Percentiles rank a stretch among this genome's conserved stretches.
phyloP scores from a whole-genome alignment of 1,140 invertebrate species.

The Anastatus disparis region DNA sequence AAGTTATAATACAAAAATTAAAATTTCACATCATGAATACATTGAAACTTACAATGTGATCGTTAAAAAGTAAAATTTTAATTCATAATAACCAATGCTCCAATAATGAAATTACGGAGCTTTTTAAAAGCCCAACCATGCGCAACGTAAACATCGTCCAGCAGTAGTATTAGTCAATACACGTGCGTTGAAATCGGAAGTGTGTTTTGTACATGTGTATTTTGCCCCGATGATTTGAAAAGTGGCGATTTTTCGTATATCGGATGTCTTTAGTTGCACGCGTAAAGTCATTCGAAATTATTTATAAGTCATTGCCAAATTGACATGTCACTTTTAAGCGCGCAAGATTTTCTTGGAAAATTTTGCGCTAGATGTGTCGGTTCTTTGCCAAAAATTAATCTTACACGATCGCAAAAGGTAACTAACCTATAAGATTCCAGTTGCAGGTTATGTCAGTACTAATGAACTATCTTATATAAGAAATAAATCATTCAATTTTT shows the following conservation, averaged over 20 bases:
- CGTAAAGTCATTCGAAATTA: not conserved
- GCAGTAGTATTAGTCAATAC: not conserved
- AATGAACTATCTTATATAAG: slow-evolving; percentile 52
- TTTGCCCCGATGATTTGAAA: not conserved
- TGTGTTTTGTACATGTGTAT: slow-evolving; percentile 28
- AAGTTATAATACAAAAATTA: too few species aligned
- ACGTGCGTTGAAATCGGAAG: not conserved
- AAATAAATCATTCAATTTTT: not conserved
- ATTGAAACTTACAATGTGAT: too few species aligned
- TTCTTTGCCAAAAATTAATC: slow-evolving; percentile 54
- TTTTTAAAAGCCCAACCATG: not conserved
- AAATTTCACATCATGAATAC: too few species aligned
- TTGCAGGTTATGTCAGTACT: slow-evolving; percentile 49
- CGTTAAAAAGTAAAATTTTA: too few species aligned
- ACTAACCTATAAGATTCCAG: slow-evolving; percentile 34
- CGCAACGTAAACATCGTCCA: not conserved
- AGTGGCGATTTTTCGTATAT: slow-evolving; percentile 1
- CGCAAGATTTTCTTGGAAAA: slow-evolving; percentile 52
- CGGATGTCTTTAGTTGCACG: not conserved
- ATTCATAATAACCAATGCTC: not conserved
- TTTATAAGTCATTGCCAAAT: not conserved
- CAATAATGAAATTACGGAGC: not conserved
- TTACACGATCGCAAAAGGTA: slow-evolving; percentile 63
- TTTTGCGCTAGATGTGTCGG: slow-evolving; percentile 52
- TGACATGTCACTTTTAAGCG: slow-evolving; percentile 52